Evolutionary conservation across 2,888 invertebrate species (phyloP).

Genomic region (Ariolimax columbianus): DNA sequence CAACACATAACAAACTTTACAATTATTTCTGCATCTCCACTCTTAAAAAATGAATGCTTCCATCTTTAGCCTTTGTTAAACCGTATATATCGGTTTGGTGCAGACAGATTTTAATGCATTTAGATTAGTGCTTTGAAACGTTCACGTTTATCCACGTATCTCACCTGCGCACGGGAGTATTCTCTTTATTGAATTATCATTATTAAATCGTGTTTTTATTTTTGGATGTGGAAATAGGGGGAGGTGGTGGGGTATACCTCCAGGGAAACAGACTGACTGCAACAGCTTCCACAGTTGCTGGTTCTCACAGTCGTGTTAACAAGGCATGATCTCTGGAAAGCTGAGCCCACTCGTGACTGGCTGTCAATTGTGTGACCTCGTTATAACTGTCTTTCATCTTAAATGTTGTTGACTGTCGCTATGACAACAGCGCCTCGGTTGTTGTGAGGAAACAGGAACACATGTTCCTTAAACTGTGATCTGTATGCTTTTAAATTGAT

Average conservation of each 20-base stretch:
- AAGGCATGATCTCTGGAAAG: background rate
- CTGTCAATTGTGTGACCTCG: background rate
- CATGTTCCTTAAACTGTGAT: background rate
- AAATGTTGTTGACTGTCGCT: background rate
- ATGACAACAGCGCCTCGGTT: background rate
- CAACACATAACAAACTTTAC: too few species aligned
- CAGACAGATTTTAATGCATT: background rate
- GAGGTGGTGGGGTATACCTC: background rate
- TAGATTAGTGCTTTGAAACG: background rate
- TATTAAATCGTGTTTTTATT: background rate
- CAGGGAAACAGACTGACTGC: background rate
- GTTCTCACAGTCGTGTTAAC: background rate
- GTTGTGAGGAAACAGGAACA: background rate
- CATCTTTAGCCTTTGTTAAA: background rate
- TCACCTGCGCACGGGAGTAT: background rate
- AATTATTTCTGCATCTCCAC: background rate
- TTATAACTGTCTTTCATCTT: background rate
- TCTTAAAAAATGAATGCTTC: background rate
- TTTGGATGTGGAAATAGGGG: too few species aligned
- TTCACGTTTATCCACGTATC: background rate
- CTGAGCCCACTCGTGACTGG: background rate
- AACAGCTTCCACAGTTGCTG: background rate
- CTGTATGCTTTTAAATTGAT: background rate
- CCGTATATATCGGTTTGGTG: background rate
- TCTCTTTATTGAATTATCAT: background rate